phyloP scores from a whole-genome alignment of 1,140 invertebrate species.

The Drosophila navojoa region DNA sequence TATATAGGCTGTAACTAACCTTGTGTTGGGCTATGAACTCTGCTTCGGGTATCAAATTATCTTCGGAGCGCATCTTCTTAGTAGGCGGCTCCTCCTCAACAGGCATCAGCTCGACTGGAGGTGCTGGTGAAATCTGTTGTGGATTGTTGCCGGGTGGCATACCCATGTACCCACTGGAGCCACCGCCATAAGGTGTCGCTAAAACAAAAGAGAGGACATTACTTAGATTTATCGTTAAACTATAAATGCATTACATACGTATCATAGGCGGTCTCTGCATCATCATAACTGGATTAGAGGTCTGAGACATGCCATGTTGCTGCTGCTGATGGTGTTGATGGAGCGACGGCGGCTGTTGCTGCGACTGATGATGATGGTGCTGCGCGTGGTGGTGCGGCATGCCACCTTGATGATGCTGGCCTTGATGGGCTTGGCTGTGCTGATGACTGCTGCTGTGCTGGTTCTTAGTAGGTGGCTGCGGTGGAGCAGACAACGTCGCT shows the following conservation, averaged over 20 bases:
- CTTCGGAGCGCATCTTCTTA: slow-evolving; percentile 96
- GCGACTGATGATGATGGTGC: slow-evolving; percentile 59
- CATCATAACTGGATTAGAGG: slow-evolving; percentile 87
- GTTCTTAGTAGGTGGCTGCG: slow-evolving; percentile 60
- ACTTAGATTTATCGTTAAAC: not conserved
- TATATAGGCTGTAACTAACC: slow-evolving; percentile 57
- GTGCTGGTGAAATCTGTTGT: slow-evolving; percentile 84
- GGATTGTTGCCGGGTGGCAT: slow-evolving; percentile 55
- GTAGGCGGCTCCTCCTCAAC: slow-evolving; percentile 92
- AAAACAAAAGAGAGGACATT: not conserved
- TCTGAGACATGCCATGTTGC: slow-evolving; percentile 38
- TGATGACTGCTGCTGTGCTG: slow-evolving; percentile 40
- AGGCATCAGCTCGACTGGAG: slow-evolving; percentile 81
- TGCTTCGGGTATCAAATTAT: slow-evolving; percentile 94
- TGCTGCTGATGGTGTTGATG: slow-evolving; percentile 61
- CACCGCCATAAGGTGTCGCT: slow-evolving; percentile 83
- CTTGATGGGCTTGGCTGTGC: slow-evolving; percentile 55
- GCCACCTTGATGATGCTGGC: slow-evolving; percentile 62
- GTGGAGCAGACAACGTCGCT: slow-evolving; percentile 65
- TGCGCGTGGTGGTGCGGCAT: slow-evolving; percentile 52
- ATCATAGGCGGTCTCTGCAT: slow-evolving; percentile 87
- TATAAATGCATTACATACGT: slow-evolving; percentile 78
- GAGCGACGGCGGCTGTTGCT: slow-evolving; percentile 36
- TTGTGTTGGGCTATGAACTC: slow-evolving; percentile 84
- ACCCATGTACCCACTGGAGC: slow-evolving; percentile 83